phyloP scores from a whole-genome alignment of 1,140 invertebrate genomes.

The Drosophila saltans region DNA sequence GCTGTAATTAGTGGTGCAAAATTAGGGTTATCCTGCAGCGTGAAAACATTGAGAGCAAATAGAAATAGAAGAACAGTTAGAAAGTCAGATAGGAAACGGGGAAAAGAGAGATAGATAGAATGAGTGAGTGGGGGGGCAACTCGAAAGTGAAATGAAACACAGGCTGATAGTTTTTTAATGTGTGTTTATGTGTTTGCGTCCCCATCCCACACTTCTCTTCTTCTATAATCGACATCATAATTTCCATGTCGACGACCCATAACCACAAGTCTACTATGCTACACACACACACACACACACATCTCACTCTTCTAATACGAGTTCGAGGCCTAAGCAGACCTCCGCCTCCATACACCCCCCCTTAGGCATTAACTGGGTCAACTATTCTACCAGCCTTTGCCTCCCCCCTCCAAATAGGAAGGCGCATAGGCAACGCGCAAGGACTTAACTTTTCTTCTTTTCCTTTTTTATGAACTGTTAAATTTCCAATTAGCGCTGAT shows the following conservation, averaged over 20 bases:
- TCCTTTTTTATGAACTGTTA: conserved; percentile 77
- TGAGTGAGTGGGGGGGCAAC: conserved; percentile 1
- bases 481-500: conserved; percentile 77
- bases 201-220: neutral
- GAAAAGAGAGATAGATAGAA: neutral
- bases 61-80: conserved; percentile 8
- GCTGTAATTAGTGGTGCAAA: conserved; percentile 75
- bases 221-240: conserved; percentile 7
- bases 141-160: conserved; percentile 67
- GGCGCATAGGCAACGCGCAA: conserved; percentile 8
- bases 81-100: neutral
- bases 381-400: conserved; percentile 4
- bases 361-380: conserved; percentile 15
- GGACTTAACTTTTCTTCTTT: conserved; percentile 48
- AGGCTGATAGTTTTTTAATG: conserved; percentile 66
- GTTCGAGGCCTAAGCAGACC: conserved; percentile 6
- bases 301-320: neutral
- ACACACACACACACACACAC: conserved; percentile 3
- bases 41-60: conserved; percentile 25
- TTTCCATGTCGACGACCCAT: conserved; percentile 14
- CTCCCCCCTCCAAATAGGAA: neutral
- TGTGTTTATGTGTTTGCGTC: conserved; percentile 18
- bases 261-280: conserved; percentile 1
- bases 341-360: neutral
- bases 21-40: conserved; percentile 64